These are phyloP conservation scores for Garra rufa DNA, from an alignment of 2,113 vertebrate species.

Conservation along the genomic window DNA sequence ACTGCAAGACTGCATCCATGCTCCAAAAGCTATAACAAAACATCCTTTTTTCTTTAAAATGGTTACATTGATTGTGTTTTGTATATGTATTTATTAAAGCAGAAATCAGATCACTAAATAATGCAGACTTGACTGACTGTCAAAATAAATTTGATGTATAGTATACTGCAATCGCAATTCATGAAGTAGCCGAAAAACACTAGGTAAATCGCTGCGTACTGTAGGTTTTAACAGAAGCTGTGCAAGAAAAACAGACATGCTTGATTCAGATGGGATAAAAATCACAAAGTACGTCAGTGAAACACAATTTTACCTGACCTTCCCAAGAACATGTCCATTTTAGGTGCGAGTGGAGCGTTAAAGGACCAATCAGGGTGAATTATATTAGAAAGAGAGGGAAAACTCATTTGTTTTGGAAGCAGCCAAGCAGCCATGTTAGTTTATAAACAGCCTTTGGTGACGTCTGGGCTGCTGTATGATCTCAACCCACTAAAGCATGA, in stretches of 20 bases:
- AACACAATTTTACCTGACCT: conserved; percentile 4
- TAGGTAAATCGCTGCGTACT: not conserved
- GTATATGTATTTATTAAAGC: too few relatives aligned
- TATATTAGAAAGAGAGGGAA: not conserved
- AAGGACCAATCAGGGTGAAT: not conserved
- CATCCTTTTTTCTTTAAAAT: too few relatives aligned
- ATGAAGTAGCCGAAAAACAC: not conserved
- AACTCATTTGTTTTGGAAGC: conserved; percentile 22
- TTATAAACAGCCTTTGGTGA: conserved; percentile 24
- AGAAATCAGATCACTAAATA: too few relatives aligned
- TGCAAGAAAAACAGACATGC: not conserved
- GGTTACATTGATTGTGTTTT: too few relatives aligned
- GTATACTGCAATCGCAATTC: not conserved
- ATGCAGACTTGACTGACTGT: too few relatives aligned
- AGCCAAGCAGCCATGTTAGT: conserved; percentile 13
- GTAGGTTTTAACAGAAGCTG: not conserved
- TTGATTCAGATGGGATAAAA: not conserved
- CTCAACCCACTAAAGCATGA: conserved; percentile 42
- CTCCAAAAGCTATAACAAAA: too few relatives aligned
- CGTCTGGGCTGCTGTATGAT: conserved; percentile 12
- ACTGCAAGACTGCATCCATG: too few relatives aligned
- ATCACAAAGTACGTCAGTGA: not conserved
- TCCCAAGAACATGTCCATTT: conserved; percentile 8
- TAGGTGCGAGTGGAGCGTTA: not conserved
- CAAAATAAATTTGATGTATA: not conserved